Base-by-base conservation (phyloP, 2,797 vertebrate species). In the Gouania willdenowi region DNA sequence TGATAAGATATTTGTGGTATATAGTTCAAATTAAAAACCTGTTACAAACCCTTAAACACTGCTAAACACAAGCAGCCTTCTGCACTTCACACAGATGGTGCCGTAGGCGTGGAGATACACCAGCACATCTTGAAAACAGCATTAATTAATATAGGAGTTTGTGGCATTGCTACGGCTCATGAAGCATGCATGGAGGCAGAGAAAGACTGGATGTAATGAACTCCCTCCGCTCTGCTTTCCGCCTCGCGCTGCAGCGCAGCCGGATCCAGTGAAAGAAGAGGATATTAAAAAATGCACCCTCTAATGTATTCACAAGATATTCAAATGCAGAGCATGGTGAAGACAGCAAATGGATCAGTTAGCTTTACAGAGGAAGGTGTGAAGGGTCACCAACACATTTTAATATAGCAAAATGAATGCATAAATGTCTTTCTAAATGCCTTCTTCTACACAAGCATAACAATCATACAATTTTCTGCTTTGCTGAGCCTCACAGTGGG, bases 221-320 rank as follows among this genome's bases (percentile, higher is more conserved):
- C 64, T 72, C 54, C 46, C 67, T 79, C 79, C 66, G 63, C 55
- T 55, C 67, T 67, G 43, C 66, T 70, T 32, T 47, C 70, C 40
- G 23, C 69, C 66, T 71, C 56, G 68, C 75, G 20, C 45, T 70
- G 77, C 59, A 70, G 81, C 74, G 72, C 59, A 61, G 65, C 79
- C 73, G 74, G 75, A 40, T 50, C 68, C 55, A 66, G 41, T 44
- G 63, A 48, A 71, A 67, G 62, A 63, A 76, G 82, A 85, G 80
- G 75, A 80, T 69, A 88, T 87, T 85, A 79, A 85, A 87, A 83
- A 83, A 75, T 61, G 30, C 52, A 53, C 66, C 30, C 51, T 43
- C 33, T 89, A 85, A 87, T 87, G 71, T 83, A 89, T 89, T 87
- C 39, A 61, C 66, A 78, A 81, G 66, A 30, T 64, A 75, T 89